Evolutionary conservation across 2,888 invertebrate species (phyloP), one percentile per base, ranked within the genome.

Genomic region (Hyppa rectilinea): DNA sequence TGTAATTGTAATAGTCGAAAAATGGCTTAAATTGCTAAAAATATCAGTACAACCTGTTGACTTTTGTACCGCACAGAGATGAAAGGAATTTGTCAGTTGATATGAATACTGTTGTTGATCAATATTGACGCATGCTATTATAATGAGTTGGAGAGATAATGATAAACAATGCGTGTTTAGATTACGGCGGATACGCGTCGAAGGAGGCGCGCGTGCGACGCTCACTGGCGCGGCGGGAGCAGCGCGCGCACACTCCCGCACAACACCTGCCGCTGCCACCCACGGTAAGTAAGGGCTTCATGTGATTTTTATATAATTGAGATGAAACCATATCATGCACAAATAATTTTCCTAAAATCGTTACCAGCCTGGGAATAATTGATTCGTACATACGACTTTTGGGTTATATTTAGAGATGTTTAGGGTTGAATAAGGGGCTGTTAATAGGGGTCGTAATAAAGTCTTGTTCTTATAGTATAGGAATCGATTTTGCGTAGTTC

Each of bases 131-230:
- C 76, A 49, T 80, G 62, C 53, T 60, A 67, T 75, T 65, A 71
- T 80, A 67, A 79, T 67, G 65, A 71, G 55, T 61, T 45, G 56
- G 62, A 40, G 63, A 64, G 62, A 68, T 52, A 74, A 52, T 70
- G 59, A 67, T 80, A 71, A 72, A 63, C 61, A 73, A 69, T 76
- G 55, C 74, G 43, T 73, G 81, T 82, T 66, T 87, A 95, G 95
- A 95, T 85, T 95, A 95, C 84, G 94, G 95, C 81, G 92, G 91
- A 63, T 95, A 96, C 87, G 93, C 94, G 82, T 86, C 94, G 72
- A 95, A 95, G 82, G 95, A 96, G 80, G 88, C 92, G 75, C 94
- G 95, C 75, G 90, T 92, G 79, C 93, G 95, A 40, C 92, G 95
- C 34, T 86, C 92, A 36, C 78, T 93, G 67, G 90, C 94, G 45